A percentile compares a stretch with the other conserved stretches of the same genome.
Conservation (phyloP, 2,113 vertebrate species). For the Microcebus murinus region DNA sequence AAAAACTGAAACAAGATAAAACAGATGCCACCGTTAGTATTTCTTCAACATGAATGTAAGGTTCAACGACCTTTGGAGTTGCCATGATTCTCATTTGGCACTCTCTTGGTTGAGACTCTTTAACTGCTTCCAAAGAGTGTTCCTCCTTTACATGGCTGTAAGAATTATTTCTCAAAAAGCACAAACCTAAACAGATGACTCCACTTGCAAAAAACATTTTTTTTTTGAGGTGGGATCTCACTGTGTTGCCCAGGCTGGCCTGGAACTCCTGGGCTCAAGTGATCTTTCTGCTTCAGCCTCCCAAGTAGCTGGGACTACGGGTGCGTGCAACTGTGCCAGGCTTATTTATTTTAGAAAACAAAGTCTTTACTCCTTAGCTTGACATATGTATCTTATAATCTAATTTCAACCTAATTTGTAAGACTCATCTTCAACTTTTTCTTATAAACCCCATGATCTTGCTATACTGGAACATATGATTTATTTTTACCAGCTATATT, state of each 20-base stretch:
- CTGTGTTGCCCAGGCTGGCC: no score
- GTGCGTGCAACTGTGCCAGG: no score
- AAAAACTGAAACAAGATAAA: not conserved
- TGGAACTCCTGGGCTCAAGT: no score
- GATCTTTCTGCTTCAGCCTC: no score
- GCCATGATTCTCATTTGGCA: not conserved
- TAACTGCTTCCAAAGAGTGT: not conserved
- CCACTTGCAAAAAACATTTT: not conserved
- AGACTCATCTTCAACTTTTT: not conserved
- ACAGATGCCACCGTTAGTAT: not conserved
- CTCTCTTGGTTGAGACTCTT: not conserved
- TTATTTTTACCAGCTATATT: not conserved
- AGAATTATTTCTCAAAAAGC: constrained; percentile 20
- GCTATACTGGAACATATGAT: not conserved
- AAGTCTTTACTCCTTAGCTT: not conserved
- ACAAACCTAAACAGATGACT: constrained; percentile 1
- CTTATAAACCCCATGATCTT: not conserved
- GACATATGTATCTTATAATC: not conserved
- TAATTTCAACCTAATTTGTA: not conserved
- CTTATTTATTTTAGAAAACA: not conserved
- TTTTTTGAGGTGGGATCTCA: no score
- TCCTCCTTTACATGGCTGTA: not conserved
- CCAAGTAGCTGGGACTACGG: no score
- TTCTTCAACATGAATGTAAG: not conserved
- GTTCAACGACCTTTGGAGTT: not conserved